Evolutionary conservation across 2,888 invertebrate species (phyloP).

Genomic region (Piscicola geometra): DNA sequence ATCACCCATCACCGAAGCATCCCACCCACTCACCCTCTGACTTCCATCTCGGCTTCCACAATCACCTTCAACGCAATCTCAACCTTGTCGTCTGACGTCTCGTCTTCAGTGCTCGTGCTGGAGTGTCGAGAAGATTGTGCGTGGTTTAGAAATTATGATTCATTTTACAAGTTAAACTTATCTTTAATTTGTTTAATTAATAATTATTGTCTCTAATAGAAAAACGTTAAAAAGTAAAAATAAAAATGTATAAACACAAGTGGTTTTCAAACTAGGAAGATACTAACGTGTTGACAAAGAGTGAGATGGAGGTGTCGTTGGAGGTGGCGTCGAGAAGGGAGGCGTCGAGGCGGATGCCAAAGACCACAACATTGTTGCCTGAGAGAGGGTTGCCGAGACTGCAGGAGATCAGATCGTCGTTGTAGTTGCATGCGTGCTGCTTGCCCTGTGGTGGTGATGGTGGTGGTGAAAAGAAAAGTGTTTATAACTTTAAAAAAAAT

Average conservation of each 20-base stretch:
- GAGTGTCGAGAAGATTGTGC: no score
- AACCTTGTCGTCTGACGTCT: conserved; percentile 14
- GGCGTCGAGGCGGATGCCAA: conserved; percentile 21
- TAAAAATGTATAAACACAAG: no score
- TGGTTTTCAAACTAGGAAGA: no score
- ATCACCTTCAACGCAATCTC: conserved; percentile 14
- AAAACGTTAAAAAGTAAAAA: no score
- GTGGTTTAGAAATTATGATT: no score
- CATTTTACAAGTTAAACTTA: no score
- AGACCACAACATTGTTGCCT: conserved; percentile 6
- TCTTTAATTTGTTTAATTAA: no score
- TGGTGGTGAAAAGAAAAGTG: no score
- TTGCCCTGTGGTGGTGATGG: conserved; percentile 24
- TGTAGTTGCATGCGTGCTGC: conserved; percentile 20
- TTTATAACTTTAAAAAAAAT: no score
- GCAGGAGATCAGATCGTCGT: conserved; percentile 8
- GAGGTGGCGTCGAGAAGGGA: conserved; percentile 7
- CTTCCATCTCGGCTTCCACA: conserved; percentile 26
- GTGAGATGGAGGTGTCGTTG: conserved; percentile 8
- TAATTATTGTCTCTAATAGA: no score
- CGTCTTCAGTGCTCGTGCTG: conserved; percentile 28
- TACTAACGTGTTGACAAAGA: conserved; percentile 29
- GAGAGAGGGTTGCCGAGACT: conserved; percentile 24
- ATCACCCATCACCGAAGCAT: not conserved
- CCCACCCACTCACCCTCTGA: conserved; percentile 21